Evolutionary conservation across 2,888 invertebrate genomes (phyloP), one percentile per base, ranked within the genome.

Genomic region (Apeira syringaria): DNA sequence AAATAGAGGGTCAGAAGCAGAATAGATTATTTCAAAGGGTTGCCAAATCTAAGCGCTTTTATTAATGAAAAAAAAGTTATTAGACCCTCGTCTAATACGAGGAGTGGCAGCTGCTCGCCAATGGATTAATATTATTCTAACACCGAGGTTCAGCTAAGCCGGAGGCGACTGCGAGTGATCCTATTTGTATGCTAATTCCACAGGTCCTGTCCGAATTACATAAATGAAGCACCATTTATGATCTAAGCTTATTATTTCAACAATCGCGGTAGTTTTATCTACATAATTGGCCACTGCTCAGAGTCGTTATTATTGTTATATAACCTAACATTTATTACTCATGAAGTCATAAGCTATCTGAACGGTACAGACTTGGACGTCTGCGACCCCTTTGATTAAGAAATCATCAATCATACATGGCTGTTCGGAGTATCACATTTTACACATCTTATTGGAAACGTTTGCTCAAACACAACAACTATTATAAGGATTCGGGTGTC

Each of bases 321-420:
- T 67, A 72, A 72, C 57, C 32, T 35, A 22, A 56, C 13, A 58
- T 70, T 68, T 72, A 67, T 71, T 74, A 70, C 59, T 69, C 64
- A 74, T 76, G 74, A 75, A 75, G 71, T 80, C 79, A 46, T 73
- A 68, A 69, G 74, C 71, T 74, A 74, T 74, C 72, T 66, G 61
- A 61, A 53, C 48, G 61, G 46, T 56, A 57, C 45, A 52, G 55
- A 43, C 60, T 63, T 54, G 58, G 56, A 67, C 81, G 78, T 83
- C 75, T 66, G 56, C 63, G 82, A 85, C 80, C 80, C 65, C 55
- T 66, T 72, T 85, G 83, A 86, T 86, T 84, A 82, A 84, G 79
- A 80, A 74, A 80, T 83, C 80, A 84, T 86, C 83, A 86, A 86
- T 86, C 86, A 83, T 64, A 56, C 64, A 73, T 76, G 69, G 72